phyloP scores from a whole-genome alignment of 2,888 invertebrate species.

The Netelia fuscicornis region DNA sequence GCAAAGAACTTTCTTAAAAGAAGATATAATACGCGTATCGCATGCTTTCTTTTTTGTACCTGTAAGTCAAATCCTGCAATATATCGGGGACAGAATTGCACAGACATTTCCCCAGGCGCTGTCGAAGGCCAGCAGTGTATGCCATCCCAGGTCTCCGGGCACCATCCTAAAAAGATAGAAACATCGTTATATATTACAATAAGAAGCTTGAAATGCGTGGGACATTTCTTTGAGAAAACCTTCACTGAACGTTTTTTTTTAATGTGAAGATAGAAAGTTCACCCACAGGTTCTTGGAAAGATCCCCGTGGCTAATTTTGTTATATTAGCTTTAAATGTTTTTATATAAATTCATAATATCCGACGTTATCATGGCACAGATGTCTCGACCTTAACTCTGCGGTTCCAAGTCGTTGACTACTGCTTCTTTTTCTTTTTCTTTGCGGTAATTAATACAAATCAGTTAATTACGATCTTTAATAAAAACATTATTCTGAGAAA shows the following conservation, averaged over 20 bases:
- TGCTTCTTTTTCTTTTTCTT: background rate
- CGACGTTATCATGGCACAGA: background rate
- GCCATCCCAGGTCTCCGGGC: constrained; percentile 86
- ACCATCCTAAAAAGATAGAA: constrained; percentile 81
- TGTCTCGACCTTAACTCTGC: background rate
- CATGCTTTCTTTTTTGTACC: constrained; percentile 69
- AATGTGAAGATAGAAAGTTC: background rate
- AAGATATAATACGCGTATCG: background rate
- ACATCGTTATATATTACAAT: background rate
- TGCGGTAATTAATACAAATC: too few relatives aligned
- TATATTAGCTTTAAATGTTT: background rate
- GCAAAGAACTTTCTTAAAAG: background rate
- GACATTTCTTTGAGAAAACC: background rate
- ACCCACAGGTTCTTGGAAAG: background rate
- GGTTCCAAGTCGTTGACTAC: background rate
- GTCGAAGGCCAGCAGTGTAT: constrained; percentile 87
- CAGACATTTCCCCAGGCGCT: constrained; percentile 83
- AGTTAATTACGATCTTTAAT: too few relatives aligned
- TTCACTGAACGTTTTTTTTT: background rate
- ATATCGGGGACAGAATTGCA: constrained; percentile 86
- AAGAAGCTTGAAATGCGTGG: background rate
- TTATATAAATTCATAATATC: background rate
- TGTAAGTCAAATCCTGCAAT: constrained; percentile 85
- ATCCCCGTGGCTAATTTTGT: background rate
- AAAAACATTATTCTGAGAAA: background rate